Percentiles rank a stretch among this genome's conserved stretches.
Conservation (phyloP, 1,140 invertebrate species). For the Drosophila rhopaloa region DNA sequence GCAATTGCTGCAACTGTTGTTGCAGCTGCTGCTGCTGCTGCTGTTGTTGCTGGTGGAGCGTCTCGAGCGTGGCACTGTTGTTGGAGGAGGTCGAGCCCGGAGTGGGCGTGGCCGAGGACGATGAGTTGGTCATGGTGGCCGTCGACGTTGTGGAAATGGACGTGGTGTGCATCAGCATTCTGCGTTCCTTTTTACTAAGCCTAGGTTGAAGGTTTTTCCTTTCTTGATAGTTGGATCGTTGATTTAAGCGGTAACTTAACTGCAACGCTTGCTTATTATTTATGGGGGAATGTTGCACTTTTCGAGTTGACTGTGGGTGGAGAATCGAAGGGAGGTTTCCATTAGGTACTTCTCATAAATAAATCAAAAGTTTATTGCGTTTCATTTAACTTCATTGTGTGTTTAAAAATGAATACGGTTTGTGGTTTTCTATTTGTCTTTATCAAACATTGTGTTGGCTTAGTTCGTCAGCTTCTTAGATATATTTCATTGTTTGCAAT, state of each 20-base stretch:
- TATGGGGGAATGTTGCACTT: constrained; percentile 42
- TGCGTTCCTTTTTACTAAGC: constrained; percentile 6
- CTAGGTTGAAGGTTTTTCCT: constrained; percentile 2
- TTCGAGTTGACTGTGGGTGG: constrained; percentile 41
- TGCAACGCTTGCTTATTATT: constrained; percentile 35
- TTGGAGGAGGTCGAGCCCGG: constrained; percentile 78
- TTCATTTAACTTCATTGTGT: constrained; percentile 19
- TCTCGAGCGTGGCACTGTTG: constrained; percentile 75
- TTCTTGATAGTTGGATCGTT: constrained; percentile 27
- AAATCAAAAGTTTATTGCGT: constrained; percentile 5
- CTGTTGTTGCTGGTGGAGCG: constrained; percentile 69
- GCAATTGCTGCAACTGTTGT: constrained; percentile 58
- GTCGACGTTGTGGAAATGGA: constrained; percentile 66
- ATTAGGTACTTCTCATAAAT: constrained; percentile 22
- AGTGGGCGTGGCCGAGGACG: constrained; percentile 78
- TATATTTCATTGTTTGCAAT: not conserved
- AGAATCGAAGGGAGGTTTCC: constrained; percentile 12
- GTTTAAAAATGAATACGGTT: not conserved
- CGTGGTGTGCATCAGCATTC: constrained; percentile 71
- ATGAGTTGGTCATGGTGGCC: constrained; percentile 75
- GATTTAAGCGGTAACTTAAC: constrained; percentile 36
- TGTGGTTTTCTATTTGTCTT: constrained; percentile 3
- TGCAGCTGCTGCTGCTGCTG: constrained; percentile 65
- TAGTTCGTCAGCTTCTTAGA: not conserved
- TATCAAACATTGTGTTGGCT: constrained; percentile 4